phyloP scores from a whole-genome alignment of 1,140 invertebrate genomes.

The Musca domestica region DNA sequence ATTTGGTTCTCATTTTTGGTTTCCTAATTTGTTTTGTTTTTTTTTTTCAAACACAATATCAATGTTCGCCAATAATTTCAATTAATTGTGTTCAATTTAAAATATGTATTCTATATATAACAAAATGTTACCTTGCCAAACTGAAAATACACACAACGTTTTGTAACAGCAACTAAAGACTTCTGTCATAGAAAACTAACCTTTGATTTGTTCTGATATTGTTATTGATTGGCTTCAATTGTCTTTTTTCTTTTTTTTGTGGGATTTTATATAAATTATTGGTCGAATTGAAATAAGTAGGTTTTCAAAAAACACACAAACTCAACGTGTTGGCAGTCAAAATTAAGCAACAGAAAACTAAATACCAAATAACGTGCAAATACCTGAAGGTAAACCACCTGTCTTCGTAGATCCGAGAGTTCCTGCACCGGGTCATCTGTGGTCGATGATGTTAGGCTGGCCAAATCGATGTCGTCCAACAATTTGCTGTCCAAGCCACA shows the following conservation, averaged over 20 bases:
- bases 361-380: constrained; percentile 46
- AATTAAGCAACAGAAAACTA: constrained; percentile 11
- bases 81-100: neutral
- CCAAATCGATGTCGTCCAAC: constrained; percentile 61
- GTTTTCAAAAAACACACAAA: constrained; percentile 6
- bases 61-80: neutral
- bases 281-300: constrained; percentile 25
- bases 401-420: constrained; percentile 72
- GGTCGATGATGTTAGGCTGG: constrained; percentile 54
- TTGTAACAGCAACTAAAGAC: constrained; percentile 13
- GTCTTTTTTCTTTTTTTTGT: constrained; percentile 24
- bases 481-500: constrained; percentile 55
- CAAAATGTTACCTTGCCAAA: constrained; percentile 15
- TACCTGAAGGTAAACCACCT: constrained; percentile 75
- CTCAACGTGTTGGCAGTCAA: constrained; percentile 9
- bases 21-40: neutral
- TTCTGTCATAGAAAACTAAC: neutral
- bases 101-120: neutral
- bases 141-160: neutral
- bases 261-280: constrained; percentile 14
- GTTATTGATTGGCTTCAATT: neutral
- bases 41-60: neutral
- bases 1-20: too few species aligned
- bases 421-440: constrained; percentile 61
- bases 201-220: neutral